Evolutionary conservation across 30 jellyfish, hydroid and myxozoan genomes (phyloP).

Genomic region (Pelagia noctiluca): DNA sequence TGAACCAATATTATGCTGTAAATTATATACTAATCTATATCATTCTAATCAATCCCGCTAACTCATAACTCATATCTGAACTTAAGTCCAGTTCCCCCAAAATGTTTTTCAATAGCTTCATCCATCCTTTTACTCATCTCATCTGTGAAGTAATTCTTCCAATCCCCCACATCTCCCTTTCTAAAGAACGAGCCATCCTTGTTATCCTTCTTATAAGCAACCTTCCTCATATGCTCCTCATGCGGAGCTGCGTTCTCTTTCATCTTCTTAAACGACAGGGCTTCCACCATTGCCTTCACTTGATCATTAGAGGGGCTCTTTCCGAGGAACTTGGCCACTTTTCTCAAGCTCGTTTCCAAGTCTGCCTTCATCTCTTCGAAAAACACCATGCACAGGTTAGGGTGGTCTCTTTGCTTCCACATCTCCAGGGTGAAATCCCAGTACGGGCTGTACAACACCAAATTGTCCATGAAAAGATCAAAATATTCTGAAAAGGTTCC

Average conservation of each 20-base stretch:
- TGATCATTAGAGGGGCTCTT: not conserved
- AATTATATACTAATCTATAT: too few species aligned
- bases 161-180: too few species aligned
- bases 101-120: not conserved
- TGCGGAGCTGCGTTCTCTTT: constrained; percentile 9
- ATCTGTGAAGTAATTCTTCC: not conserved
- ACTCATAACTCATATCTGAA: not conserved
- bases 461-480: constrained; percentile 32
- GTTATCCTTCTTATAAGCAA: not conserved
- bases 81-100: constrained; percentile 20
- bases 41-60: too few species aligned
- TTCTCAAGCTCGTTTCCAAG: constrained; percentile 15
- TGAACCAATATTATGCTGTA: too few species aligned
- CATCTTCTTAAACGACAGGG: constrained; percentile 31
- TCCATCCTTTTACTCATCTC: constrained; percentile 23
- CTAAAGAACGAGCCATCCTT: not conserved
- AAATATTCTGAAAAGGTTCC: constrained; percentile 26
- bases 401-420: constrained; percentile 37
- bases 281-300: constrained; percentile 16
- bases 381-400: constrained; percentile 29
- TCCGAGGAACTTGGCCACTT: constrained; percentile 40
- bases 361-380: constrained; percentile 51
- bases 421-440: constrained; percentile 12
- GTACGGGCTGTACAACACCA: constrained; percentile 17
- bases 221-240: not conserved